Base-by-base conservation (phyloP, 1,140 invertebrate species). In the Neodiprion pinetum region DNA sequence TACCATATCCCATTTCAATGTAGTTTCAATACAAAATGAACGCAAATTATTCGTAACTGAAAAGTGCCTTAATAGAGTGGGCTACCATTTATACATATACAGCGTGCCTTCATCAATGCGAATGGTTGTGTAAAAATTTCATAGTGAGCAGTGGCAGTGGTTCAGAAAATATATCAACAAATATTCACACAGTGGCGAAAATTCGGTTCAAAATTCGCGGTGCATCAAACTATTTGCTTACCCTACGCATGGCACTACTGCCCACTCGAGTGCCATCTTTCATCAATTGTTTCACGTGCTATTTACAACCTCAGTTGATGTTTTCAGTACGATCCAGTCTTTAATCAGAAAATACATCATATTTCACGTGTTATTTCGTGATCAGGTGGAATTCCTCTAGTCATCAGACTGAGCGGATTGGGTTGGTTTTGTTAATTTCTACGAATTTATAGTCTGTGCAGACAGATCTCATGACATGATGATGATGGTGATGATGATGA, bases 141-240 rank as follows among this genome's bases (percentile, higher is more conserved):
- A 1, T 21, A 21, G 17, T 21, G 17, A 21, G 17, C 17, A 21
- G 17, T 21, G 17, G 17, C 17, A 21, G 0, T 21, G 17, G 17
- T 21, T 21, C 7, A 75, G 17, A 21, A 21, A 21, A 21, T 21
- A 21, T 21, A 21, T 21, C 0, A 21, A 21, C 17, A 21, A 21
- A 21, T 21, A 21, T 21, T 21, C 17, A 21, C 17, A 21, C 17
- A 21, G 17, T 21, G 17, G 17, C 17, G 40, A 23, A 2, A 7
- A 67, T 50, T 74, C 48, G 48, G 48, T 40, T 72, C 48, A 40
- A 72, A 72, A 50, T 72, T 72, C 12, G 21, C 21, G 48, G 48
- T 10, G 21, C 48, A 21, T 21, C 17, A 21, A 72, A 11, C 50
- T 53, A 53, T 53, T 53, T 14, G 50, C 2, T 53, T 53, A 53